Conservation (phyloP, 2,113 vertebrate genomes). For the Oncorhynchus tshawytscha region DNA sequence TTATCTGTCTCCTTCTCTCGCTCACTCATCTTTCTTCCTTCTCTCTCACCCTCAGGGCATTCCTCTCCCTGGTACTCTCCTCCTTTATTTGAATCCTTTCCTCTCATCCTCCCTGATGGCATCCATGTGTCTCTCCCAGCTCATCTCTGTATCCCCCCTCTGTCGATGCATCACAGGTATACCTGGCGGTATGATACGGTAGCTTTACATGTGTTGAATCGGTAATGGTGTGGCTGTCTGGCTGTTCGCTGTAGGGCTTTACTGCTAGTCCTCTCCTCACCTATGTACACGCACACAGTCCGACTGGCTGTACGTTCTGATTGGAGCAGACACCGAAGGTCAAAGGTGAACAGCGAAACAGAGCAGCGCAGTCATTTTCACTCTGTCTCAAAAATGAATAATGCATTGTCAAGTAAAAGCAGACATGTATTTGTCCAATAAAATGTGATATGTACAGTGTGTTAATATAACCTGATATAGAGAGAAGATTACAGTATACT, state of each 20-base stretch:
- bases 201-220: constrained; percentile 51
- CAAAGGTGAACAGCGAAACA: constrained; percentile 62
- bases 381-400: constrained; percentile 31
- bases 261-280: neutral
- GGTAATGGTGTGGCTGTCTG: constrained; percentile 35
- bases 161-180: constrained; percentile 49
- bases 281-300: neutral
- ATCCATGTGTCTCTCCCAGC: constrained; percentile 18
- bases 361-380: constrained; percentile 43
- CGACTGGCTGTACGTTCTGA: constrained; percentile 21
- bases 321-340: constrained; percentile 53
- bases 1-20: constrained; percentile 47
- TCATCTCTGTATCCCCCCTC: constrained; percentile 14
- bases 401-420: neutral
- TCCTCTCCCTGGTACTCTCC: constrained; percentile 50
- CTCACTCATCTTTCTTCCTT: constrained; percentile 24
- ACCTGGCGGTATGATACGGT: constrained; percentile 29
- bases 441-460: neutral
- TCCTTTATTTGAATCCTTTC: constrained; percentile 20
- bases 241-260: neutral
- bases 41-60: constrained; percentile 40
- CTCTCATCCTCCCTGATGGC: constrained; percentile 1
- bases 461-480: neutral
- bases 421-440: neutral
- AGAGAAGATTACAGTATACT: no score